Base-by-base conservation (phyloP, 2,888 invertebrate genomes). In the Drosophila kanekoi region DNA sequence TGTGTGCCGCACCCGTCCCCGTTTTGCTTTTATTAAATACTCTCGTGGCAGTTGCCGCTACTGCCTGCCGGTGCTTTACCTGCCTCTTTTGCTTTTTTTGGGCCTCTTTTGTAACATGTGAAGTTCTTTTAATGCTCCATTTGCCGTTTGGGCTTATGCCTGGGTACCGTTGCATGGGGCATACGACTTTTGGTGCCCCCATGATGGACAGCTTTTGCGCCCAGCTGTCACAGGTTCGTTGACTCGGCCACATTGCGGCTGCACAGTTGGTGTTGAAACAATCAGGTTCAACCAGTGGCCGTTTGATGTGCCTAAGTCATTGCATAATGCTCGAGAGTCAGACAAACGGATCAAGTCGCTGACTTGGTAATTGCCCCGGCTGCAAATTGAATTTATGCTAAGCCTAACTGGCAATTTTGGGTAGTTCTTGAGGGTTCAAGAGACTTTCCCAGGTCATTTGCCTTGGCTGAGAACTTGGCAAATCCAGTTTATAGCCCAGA, bases 151-250 rank as follows among this genome's bases (percentile, higher is more conserved):
- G 59, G 64, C 67, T 76, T 87, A 73, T 73, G 72, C 68, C 77
- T 66, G 57, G 54, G 75, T 83, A 82, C 89, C 89, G 83, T 84
- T 73, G 70, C 57, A 59, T 38, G 63, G 9, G 37, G 16, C 23
- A 20, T 28, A 20, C 45, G 23, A 44, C 37, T 44, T 57, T 63
- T 43, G 44, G 35, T 49, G 18, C 32, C 18, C 44, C 51, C 4
- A 40, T 67, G 74, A 73, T 60, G 74, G 68, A 65, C 74, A 78
- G 62, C 64, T 72, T 75, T 75, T 78, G 81, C 82, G 67, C 79
- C 79, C 86, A 85, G 83, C 87, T 82, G 82, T 87, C 87, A 74
- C 84, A 80, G 77, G 83, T 84, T 84, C 83, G 83, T 86, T 84
- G 89, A 84, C 83, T 88, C 56, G 61, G 38, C 52, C 56, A 45